Evolutionary conservation across 2,113 vertebrate species (phyloP).

Genomic region (Xiphorhynchus elegans): DNA sequence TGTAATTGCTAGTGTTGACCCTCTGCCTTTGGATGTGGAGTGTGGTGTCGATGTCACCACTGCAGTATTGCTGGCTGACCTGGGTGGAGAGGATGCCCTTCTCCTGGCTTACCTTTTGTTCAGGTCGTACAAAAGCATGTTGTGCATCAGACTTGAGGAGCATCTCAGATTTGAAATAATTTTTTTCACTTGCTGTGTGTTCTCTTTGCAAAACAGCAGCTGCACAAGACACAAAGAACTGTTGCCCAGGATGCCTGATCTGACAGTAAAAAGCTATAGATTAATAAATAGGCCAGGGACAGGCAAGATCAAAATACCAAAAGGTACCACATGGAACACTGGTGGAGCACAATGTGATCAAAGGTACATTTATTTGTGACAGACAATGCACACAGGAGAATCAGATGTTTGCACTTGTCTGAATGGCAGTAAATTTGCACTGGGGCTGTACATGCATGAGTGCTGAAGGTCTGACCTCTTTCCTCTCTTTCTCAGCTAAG

Average conservation of each 20-base stretch:
- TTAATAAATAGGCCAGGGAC: background rate
- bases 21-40: background rate
- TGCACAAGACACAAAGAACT: background rate
- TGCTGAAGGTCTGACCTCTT: background rate
- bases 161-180: background rate
- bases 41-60: rapidly evolving
- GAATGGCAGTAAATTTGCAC: background rate
- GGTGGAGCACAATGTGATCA: background rate
- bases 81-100: background rate
- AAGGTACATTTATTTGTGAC: background rate
- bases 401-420: background rate
- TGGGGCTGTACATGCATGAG: background rate
- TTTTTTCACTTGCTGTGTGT: background rate
- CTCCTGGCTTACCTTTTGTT: background rate
- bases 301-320: background rate
- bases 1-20: background rate
- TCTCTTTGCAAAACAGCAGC: background rate
- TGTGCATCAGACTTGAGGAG: background rate
- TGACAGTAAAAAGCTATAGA: background rate
- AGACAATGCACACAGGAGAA: background rate
- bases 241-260: background rate
- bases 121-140: background rate
- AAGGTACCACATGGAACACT: background rate
- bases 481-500: background rate
- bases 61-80: background rate